These are phyloP conservation scores for Neomonachus schauinslandi DNA, from an alignment of 2,113 vertebrate genomes.

Conservation along the genomic window DNA sequence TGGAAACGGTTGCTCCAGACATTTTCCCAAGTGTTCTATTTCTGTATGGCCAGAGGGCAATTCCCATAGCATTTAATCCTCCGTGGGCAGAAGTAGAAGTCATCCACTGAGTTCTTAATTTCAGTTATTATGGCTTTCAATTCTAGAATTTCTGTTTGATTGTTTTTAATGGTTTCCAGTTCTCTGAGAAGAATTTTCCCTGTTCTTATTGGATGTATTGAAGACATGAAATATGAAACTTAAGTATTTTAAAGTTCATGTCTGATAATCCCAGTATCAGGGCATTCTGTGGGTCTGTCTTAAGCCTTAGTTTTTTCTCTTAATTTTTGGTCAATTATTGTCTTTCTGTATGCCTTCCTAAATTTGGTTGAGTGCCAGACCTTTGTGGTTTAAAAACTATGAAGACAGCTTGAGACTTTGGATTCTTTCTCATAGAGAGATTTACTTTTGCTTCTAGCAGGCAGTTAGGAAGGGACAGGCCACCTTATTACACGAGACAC, in stretches of 20 bases:
- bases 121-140: constrained; percentile 43
- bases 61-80: background rate
- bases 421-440: background rate
- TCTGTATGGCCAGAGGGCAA: background rate
- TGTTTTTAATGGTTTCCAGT: constrained; percentile 49
- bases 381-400: constrained; percentile 20
- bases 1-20: background rate
- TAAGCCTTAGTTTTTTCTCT: background rate
- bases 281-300: background rate
- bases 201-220: background rate
- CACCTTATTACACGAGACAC: background rate
- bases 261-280: constrained; percentile 9
- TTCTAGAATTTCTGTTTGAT: constrained; percentile 62
- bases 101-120: constrained; percentile 16
- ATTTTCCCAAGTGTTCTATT: background rate
- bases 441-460: constrained; percentile 5
- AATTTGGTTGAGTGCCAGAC: background rate
- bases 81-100: background rate
- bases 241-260: constrained; percentile 21
- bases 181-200: background rate
- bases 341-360: constrained; percentile 11
- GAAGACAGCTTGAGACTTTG: background rate
- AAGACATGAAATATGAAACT: constrained; percentile 17
- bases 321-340: constrained; percentile 1
- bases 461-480: background rate